phyloP scores from a whole-genome alignment of 2,888 invertebrate genomes.

The Hypomecis punctinalis region DNA sequence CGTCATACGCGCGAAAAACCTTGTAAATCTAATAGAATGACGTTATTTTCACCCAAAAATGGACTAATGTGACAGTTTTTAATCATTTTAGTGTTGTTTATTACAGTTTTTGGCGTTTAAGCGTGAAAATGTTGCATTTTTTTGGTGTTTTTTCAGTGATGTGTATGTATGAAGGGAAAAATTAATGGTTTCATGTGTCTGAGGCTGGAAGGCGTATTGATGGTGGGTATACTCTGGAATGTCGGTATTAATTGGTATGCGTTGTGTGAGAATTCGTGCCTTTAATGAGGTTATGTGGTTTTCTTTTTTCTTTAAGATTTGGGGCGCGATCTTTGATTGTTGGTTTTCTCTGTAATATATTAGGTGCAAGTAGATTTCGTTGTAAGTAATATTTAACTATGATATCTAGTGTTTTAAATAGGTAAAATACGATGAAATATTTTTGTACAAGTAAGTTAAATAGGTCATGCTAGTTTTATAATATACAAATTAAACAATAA shows the following conservation, averaged over 20 bases:
- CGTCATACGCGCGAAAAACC: slow-evolving; percentile 33
- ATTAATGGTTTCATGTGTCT: slow-evolving; percentile 38
- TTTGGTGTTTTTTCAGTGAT: slow-evolving; percentile 22
- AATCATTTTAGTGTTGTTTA: slow-evolving; percentile 5
- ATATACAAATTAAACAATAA: too few relatives aligned
- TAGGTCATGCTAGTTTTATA: too few relatives aligned
- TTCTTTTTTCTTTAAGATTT: not conserved
- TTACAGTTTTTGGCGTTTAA: not conserved
- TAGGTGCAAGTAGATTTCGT: too few relatives aligned
- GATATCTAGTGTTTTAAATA: too few relatives aligned
- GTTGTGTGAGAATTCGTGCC: slow-evolving; percentile 7
- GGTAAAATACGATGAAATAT: too few relatives aligned
- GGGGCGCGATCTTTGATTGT: too few relatives aligned
- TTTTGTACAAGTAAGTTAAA: too few relatives aligned
- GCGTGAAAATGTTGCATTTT: slow-evolving; percentile 18
- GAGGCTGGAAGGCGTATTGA: slow-evolving; percentile 38
- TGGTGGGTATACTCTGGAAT: slow-evolving; percentile 38
- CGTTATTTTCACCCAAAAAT: slow-evolving; percentile 35
- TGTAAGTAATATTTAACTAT: too few relatives aligned
- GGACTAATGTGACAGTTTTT: slow-evolving; percentile 20
- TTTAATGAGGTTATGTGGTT: slow-evolving; percentile 24
- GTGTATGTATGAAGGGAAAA: slow-evolving; percentile 26
- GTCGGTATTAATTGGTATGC: slow-evolving; percentile 28
- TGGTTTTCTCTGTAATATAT: too few relatives aligned
- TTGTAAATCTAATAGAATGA: slow-evolving; percentile 34